Base-by-base conservation (phyloP, 2,888 invertebrate species). In the Eueremaeus valkanovi region DNA sequence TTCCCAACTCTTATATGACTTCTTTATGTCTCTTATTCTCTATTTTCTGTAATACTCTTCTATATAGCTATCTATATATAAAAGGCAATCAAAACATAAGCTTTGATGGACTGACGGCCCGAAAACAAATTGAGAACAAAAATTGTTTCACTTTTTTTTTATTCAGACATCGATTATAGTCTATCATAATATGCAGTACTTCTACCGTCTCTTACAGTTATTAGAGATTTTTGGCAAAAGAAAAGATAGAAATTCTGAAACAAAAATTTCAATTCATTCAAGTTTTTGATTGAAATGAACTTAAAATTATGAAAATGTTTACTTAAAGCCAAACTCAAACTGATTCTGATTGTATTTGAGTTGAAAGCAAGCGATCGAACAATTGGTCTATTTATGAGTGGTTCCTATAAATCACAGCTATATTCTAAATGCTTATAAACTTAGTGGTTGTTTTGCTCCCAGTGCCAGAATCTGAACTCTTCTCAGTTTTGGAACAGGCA, bases 91-190 rank as follows among this genome's bases (percentile, higher is more conserved):
- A 58, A 58, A n/a, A 58, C 24, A 24, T 13, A 21, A 24, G 58
- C 18, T 58, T 24, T 24, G 58, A 24, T 24, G 58, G 27, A 3
- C 58, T 24, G 58, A 24, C 18, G 58, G 27, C 27, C 58, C 58
- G 58, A 58, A 58, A 58, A 58, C 27, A 58, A 58, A 58, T 58
- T 58, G 58, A 58, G 58, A 24, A 58, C 58, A 58, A 58, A 24
- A 58, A 58, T 24, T n/a, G 11, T 36, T 51, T 58, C 27, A 58
- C 58, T 58, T 45, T 58, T n/a, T n/a, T n/a, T n/a, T 58, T 24
- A 58, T 24, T 58, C 27, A 58, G 24, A 58, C 58, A 21, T 58
- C 21, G 58, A 58, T 58, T 58, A 58, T 21, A 45, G 45, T 24
- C 11, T n/a, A n/a, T n/a, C n/a, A n/a, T n/a, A n/a, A n/a, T n/a